These are phyloP conservation scores for Pandemis heparana DNA, from an alignment of 2,888 invertebrate genomes.

Conservation along the genomic window DNA sequence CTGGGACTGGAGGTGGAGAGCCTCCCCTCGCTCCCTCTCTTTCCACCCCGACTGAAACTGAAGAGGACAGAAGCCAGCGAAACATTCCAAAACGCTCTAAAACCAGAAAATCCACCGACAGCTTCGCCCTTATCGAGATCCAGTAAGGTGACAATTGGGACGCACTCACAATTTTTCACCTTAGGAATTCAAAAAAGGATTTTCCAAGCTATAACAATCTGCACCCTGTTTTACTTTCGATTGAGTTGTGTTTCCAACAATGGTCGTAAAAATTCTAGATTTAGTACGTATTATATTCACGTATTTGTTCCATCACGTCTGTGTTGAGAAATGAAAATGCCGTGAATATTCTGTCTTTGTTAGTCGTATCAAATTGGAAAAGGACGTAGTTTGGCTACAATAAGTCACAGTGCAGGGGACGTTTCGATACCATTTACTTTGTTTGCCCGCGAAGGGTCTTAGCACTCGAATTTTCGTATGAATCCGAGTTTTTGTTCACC, in stretches of 20 bases:
- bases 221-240: constrained; percentile 63
- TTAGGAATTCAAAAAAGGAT: constrained; percentile 80
- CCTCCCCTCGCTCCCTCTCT: constrained; percentile 73
- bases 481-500: constrained; percentile 72
- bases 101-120: constrained; percentile 47
- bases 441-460: constrained; percentile 66
- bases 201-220: constrained; percentile 67
- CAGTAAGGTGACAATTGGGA: constrained; percentile 60
- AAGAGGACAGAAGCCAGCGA: constrained; percentile 65
- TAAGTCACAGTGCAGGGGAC: constrained; percentile 73
- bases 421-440: constrained; percentile 74
- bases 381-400: constrained; percentile 71
- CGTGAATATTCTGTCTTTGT: constrained; percentile 77
- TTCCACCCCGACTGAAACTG: constrained; percentile 66
- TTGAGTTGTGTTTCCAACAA: constrained; percentile 68
- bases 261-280: constrained; percentile 65
- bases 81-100: constrained; percentile 64
- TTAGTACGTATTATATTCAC: constrained; percentile 80
- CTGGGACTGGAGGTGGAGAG: constrained; percentile 71
- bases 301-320: constrained; percentile 82
- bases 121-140: constrained; percentile 54
- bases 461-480: constrained; percentile 67
- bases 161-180: constrained; percentile 68
- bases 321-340: constrained; percentile 80
- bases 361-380: constrained; percentile 64